Evolutionary conservation across 53 echinoderm and acorn worm genomes (phyloP), one percentile per base, ranked within the genome.

Genomic region (Pentamera pediparva): DNA sequence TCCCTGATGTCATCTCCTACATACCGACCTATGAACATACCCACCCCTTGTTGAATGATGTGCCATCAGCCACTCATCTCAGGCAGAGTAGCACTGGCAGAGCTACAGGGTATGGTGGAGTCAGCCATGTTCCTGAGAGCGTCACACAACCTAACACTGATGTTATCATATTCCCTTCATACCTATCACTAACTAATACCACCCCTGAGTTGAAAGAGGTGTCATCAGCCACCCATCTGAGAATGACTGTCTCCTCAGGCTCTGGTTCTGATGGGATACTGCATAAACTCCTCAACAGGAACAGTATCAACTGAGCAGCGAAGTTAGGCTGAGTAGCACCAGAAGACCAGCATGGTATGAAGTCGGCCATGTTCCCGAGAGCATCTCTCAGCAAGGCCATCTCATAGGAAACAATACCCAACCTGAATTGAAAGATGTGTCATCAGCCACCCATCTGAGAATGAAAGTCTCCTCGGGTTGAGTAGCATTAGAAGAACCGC

Each of bases 31-130:
- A n/a, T n/a, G n/a, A n/a, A n/a, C n/a, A 51, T 11, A 64, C 90
- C 67, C 41, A 98, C 98, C 98, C 98, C 6, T 76, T 24, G 41
- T 98, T 98, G 75, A 98, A 82, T 31, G 88, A 77, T 60, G 80
- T 85, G 39, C 88, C 91, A 64, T 98, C 98, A 10, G 88, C 91
- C 24, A 98, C 86, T 91, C 98, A 98, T 70, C 79, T 98, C 98
- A 4, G 91, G 91, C 25, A 81, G 83, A 1, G 49, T 7, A 6
- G 79, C 85, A 37, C 73, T 72, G 8, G 78, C 69, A 60, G 74
- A 77, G 11, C 88, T 89, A 59, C 98, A 98, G 2, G 88, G 91
- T 32, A 98, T 98, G 31, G 81, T 78, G 56, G 88, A 78, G 74
- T 98, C 89, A 61, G 79, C 82, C 98, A 98, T 98, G 65, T 98